A percentile compares a stretch with the other conserved stretches of the same genome.
phyloP scores from a whole-genome alignment of 2,113 vertebrate genomes.

The Proterorhinus semilunaris region DNA sequence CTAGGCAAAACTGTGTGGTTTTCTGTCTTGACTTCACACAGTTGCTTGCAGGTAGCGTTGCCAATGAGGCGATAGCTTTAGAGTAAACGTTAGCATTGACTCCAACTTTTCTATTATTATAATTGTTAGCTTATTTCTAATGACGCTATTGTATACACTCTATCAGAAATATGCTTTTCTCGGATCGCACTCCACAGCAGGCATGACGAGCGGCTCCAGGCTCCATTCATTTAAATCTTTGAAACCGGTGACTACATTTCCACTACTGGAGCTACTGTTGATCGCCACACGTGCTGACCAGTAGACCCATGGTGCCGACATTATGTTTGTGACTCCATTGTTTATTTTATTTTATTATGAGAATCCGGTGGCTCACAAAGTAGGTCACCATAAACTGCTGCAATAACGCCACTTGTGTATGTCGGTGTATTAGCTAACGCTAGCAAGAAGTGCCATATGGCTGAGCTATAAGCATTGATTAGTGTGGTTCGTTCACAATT shows the following conservation, averaged over 20 bases:
- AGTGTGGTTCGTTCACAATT: constrained; percentile 52
- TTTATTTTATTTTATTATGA: neutral
- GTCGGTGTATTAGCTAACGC: constrained; percentile 19
- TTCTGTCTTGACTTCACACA: too few relatives aligned
- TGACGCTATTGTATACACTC: too few relatives aligned
- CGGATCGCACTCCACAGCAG: neutral
- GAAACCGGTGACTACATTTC: neutral
- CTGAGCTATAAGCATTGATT: constrained; percentile 61
- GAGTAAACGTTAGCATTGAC: too few relatives aligned
- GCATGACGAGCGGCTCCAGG: neutral
- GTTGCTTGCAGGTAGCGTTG: too few relatives aligned
- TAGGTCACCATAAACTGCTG: neutral
- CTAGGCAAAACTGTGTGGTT: too few relatives aligned
- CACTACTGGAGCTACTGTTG: neutral
- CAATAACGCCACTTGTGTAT: neutral
- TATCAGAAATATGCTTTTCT: too few relatives aligned
- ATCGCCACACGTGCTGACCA: constrained; percentile 1
- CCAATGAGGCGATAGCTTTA: too few relatives aligned
- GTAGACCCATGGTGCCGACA: too few relatives aligned
- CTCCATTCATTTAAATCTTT: neutral
- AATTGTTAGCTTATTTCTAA: too few relatives aligned
- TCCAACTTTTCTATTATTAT: too few relatives aligned
- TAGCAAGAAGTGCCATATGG: constrained; percentile 62
- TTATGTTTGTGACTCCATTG: neutral
- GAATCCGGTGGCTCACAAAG: neutral